Conservation (phyloP, 2,888 invertebrate genomes). For the Callosobruchus maculatus region DNA sequence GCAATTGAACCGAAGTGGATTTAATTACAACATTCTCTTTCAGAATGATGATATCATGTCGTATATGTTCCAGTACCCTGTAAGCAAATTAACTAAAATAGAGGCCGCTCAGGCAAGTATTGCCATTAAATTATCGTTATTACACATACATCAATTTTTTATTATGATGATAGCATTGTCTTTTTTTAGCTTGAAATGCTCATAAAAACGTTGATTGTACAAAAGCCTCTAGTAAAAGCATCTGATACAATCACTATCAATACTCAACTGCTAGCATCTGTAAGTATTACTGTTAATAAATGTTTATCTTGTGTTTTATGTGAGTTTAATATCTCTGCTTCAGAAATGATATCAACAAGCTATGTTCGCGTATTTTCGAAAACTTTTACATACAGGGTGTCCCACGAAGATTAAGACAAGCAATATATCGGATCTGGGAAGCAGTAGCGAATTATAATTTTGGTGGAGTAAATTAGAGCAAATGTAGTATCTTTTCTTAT, state of each 20-base stretch:
- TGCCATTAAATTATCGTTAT: background rate
- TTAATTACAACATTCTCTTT: conserved; percentile 11
- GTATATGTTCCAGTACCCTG: conserved; percentile 35
- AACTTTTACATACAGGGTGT: too few relatives aligned
- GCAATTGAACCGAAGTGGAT: too few relatives aligned
- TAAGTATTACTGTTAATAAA: conserved; percentile 22
- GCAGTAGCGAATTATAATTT: too few relatives aligned
- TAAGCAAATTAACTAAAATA: conserved; percentile 31
- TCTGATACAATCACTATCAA: conserved; percentile 38
- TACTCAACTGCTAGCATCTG: conserved; percentile 35
- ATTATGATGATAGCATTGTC: background rate
- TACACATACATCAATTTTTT: background rate
- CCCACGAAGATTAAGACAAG: too few relatives aligned
- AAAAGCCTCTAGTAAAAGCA: conserved; percentile 35
- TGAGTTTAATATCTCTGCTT: too few relatives aligned
- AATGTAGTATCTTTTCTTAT: too few relatives aligned
- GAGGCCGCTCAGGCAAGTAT: conserved; percentile 33
- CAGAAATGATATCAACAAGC: too few relatives aligned
- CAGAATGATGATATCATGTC: conserved; percentile 34
- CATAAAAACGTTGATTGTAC: conserved; percentile 31
- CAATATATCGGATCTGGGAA: too few relatives aligned
- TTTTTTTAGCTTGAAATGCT: conserved; percentile 33
- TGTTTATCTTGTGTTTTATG: background rate
- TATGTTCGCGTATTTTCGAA: too few relatives aligned
- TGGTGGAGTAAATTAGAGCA: too few relatives aligned